phyloP scores from a whole-genome alignment of 2,888 invertebrate genomes.

The Teleiodes luculella region DNA sequence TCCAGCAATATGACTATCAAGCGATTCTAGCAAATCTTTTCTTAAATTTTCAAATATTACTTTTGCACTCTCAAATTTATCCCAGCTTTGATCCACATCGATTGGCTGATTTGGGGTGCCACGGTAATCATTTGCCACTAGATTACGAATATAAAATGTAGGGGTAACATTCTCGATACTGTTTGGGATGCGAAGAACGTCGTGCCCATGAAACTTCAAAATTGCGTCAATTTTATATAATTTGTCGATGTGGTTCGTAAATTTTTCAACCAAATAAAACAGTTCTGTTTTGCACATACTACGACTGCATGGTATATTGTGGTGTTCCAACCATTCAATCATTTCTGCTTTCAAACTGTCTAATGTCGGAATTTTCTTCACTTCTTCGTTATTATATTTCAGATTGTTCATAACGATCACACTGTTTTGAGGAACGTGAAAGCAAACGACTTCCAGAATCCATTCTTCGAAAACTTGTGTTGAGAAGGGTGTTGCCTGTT shows the following conservation, averaged over 20 bases:
- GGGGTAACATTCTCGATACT: conserved; percentile 28
- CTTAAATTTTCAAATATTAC: background rate
- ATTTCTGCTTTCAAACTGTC: conserved; percentile 31
- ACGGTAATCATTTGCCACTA: background rate
- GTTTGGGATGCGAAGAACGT: conserved; percentile 32
- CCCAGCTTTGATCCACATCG: background rate
- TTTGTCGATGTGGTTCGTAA: conserved; percentile 25
- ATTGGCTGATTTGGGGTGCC: too few species aligned
- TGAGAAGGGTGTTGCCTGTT: background rate
- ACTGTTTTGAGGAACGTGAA: background rate
- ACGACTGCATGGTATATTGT: conserved; percentile 28
- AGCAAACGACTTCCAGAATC: background rate
- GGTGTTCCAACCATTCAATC: conserved; percentile 33
- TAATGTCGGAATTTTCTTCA: conserved; percentile 18
- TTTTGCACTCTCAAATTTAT: background rate
- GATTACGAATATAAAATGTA: background rate
- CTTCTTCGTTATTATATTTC: conserved; percentile 23
- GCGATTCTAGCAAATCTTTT: background rate
- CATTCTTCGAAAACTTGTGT: background rate
- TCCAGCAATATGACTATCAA: background rate
- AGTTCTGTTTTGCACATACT: conserved; percentile 34
- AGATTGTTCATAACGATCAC: background rate
- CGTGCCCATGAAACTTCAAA: conserved; percentile 28
- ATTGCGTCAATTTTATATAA: conserved; percentile 26
- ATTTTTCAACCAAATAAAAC: conserved; percentile 32